phyloP scores from a whole-genome alignment of 2,113 vertebrate species.

The Entelurus aequoreus region DNA sequence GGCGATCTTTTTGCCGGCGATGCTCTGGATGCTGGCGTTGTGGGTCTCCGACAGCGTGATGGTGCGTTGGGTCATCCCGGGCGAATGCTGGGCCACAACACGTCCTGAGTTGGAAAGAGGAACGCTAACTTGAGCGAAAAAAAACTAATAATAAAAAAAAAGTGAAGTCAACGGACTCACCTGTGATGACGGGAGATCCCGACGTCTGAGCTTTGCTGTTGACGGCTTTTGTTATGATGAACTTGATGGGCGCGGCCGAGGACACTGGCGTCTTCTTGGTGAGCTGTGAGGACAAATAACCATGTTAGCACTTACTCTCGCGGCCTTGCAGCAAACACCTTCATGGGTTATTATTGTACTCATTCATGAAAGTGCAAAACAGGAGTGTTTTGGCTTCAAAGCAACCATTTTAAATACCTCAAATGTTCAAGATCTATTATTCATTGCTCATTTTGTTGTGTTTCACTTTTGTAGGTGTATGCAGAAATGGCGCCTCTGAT shows the following conservation, averaged over 20 bases:
- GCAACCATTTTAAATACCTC: no score
- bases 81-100: slow-evolving; percentile 84
- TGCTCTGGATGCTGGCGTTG: slow-evolving; percentile 77
- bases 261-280: slow-evolving; percentile 90
- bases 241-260: slow-evolving; percentile 88
- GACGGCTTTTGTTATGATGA: slow-evolving; percentile 94
- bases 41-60: slow-evolving; percentile 85
- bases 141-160: background rate
- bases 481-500: no score
- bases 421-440: no score
- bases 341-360: no score
- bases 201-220: slow-evolving; percentile 94
- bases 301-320: background rate
- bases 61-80: slow-evolving; percentile 83
- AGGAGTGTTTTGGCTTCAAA: no score
- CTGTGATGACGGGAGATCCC: slow-evolving; percentile 83
- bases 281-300: slow-evolving; percentile 70
- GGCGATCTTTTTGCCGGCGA: slow-evolving; percentile 88
- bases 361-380: no score
- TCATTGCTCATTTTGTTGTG: no score
- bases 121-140: background rate
- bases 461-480: no score
- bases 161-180: slow-evolving; percentile 47
- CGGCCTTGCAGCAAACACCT: no score
- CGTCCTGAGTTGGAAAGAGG: slow-evolving; percentile 70